A percentile compares a stretch with the other conserved stretches of the same genome.
These are phyloP conservation scores for Barbus barbus DNA, from an alignment of 2,113 vertebrate species.

Conservation along the genomic window DNA sequence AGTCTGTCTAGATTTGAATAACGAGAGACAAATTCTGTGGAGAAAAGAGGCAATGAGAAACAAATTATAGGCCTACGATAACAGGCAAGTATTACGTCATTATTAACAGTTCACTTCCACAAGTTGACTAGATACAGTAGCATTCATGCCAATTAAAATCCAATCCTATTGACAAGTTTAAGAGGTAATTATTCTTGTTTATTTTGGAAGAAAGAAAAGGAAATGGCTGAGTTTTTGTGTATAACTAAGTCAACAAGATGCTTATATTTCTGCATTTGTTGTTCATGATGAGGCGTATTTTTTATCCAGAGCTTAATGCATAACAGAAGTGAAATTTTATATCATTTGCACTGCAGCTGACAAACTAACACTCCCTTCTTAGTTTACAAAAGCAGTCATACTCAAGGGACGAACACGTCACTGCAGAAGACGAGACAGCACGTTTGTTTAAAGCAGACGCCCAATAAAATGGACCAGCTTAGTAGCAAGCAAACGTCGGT, in stretches of 20 bases:
- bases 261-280: not conserved
- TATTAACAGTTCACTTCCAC: not conserved
- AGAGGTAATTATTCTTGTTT: not conserved
- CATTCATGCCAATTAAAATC: conserved; percentile 2
- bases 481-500: conserved; percentile 7
- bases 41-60: not conserved
- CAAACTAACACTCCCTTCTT: conserved; percentile 31
- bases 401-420: conserved; percentile 62
- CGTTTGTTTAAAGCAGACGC: conserved; percentile 65
- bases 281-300: not conserved
- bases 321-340: not conserved
- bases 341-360: conserved; percentile 28
- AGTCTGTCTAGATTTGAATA: not conserved
- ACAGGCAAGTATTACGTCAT: not conserved
- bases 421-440: conserved; percentile 61
- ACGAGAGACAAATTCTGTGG: not conserved
- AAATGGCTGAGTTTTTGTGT: conserved; percentile 13
- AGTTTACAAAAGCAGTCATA: conserved; percentile 67
- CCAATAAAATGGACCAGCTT: conserved; percentile 49
- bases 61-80: not conserved
- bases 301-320: not conserved
- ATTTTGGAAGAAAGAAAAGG: not conserved
- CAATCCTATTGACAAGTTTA: not conserved
- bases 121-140: not conserved
- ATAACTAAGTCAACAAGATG: not conserved